Conservation (phyloP, 2,888 invertebrate genomes). For the Chironomus riparius region DNA sequence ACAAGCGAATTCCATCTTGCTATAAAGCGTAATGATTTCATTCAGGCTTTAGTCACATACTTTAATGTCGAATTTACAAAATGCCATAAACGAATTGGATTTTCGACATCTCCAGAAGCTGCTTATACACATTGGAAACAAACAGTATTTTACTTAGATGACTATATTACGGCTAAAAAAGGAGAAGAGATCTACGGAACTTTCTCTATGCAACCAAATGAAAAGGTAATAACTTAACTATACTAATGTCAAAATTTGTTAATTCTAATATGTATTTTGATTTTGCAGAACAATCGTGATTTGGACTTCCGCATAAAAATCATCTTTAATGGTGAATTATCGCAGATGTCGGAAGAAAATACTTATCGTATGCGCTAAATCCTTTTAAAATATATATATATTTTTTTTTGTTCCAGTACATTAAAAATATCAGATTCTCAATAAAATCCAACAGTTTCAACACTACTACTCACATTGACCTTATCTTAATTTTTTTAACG, state of each 20-base stretch:
- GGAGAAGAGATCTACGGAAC: conserved; percentile 87
- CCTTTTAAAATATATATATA: too few species aligned
- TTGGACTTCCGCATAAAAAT: conserved; percentile 91
- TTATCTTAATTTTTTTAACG: too few species aligned
- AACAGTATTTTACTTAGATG: conserved; percentile 95
- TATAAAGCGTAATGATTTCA: conserved; percentile 86
- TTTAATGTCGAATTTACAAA: conserved; percentile 99
- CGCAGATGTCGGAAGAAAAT: conserved; percentile 75
- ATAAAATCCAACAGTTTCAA: too few species aligned
- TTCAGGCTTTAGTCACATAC: conserved; percentile 96
- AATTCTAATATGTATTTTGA: too few species aligned
- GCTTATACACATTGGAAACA: conserved; percentile 98
- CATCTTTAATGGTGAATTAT: conserved; percentile 83
- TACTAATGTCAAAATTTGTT: too few species aligned
- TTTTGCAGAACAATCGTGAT: conserved; percentile 73
- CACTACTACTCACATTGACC: too few species aligned
- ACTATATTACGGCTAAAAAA: conserved; percentile 92
- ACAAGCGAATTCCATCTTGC: conserved; percentile 75
- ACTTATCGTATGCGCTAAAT: conserved; percentile 83
- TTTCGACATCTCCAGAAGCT: conserved; percentile 96
- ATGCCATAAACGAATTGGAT: conserved; percentile 96
- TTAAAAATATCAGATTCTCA: too few species aligned
- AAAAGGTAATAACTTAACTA: conserved; percentile 43
- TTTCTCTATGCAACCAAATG: conserved; percentile 92
- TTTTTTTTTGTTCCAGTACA: too few species aligned